phyloP scores from a whole-genome alignment of 2,888 invertebrate species.

The Aricia artaxerxes region DNA sequence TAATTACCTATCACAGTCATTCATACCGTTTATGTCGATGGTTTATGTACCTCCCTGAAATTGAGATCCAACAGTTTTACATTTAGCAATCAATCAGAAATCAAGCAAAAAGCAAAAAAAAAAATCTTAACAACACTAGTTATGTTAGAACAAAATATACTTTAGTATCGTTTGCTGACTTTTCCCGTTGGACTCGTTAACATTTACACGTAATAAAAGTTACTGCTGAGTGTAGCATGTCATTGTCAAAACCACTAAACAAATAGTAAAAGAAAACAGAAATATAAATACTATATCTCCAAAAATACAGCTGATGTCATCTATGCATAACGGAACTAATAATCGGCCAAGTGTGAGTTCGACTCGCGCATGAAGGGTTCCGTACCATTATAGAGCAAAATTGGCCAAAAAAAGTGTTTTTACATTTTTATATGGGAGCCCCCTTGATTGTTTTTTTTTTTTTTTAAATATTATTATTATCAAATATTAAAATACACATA shows the following conservation, averaged over 20 bases:
- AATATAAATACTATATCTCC: neutral
- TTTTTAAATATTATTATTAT: too few species aligned
- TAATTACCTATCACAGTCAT: too few species aligned
- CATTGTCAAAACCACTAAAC: neutral
- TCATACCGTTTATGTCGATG: too few species aligned
- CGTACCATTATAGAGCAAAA: too few species aligned
- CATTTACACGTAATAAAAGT: neutral
- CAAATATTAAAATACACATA: too few species aligned
- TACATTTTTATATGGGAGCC: too few species aligned
- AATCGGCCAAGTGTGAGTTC: too few species aligned
- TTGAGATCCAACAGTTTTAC: neutral
- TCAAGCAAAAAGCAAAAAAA: neutral
- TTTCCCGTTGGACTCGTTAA: neutral
- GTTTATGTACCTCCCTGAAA: neutral
- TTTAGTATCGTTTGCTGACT: neutral
- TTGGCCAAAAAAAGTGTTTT: too few species aligned
- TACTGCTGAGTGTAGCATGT: neutral
- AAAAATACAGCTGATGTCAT: constrained; percentile 10
- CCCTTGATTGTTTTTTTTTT: too few species aligned
- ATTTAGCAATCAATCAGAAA: neutral
- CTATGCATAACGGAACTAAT: neutral
- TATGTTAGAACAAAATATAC: neutral
- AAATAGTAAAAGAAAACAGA: constrained; percentile 6
- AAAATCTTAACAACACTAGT: neutral
- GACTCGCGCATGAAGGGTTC: too few species aligned